Evolutionary conservation across 2,888 invertebrate genomes (phyloP), one percentile per base, ranked within the genome.

Genomic region (Agriopis aurantiaria): DNA sequence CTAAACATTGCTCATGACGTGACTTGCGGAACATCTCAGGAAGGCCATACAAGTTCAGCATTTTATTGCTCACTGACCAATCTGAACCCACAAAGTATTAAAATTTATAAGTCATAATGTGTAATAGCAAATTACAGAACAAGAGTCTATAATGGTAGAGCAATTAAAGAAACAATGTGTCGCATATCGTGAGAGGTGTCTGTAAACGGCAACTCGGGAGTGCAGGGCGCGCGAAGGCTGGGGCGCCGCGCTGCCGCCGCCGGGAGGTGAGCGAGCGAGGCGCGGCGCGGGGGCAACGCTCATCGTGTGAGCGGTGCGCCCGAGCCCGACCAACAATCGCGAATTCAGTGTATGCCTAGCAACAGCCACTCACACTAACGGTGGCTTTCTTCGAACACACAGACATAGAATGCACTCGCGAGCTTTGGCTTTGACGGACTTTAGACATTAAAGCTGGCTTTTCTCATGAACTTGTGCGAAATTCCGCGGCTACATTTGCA

Each of bases 281-380:
- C 80, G 81, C 85, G 80, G 79, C 80, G 81, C 85, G 91, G 88
- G 92, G 93, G 92, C 93, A 93, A 93, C 87, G 93, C 84, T 92
- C 92, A 92, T 89, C 93, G 93, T 93, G 93, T 92, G 93, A 93
- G 91, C 91, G 90, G 81, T 86, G 88, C 88, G 89, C 84, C 88
- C 89, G 86, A 65, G 66, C 57, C 85, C 84, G 80, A 79, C 85
- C 86, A 89, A 91, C 92, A 91, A 91, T 92, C 89, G 93, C 92
- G 87, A 92, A 92, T 91, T 88, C 91, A 89, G 86, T 87, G 85
- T 88, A 88, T 88, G 90, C 92, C 89, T 92, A 89, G 92, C 91
- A 93, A 93, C 92, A 91, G 84, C 84, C 88, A 86, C 88, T 86
- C 88, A 87, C 87, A 87, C 88, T 88, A 85, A 89, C 87, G 86